phyloP scores from a whole-genome alignment of 2,113 vertebrate genomes.

The Garra rufa region DNA sequence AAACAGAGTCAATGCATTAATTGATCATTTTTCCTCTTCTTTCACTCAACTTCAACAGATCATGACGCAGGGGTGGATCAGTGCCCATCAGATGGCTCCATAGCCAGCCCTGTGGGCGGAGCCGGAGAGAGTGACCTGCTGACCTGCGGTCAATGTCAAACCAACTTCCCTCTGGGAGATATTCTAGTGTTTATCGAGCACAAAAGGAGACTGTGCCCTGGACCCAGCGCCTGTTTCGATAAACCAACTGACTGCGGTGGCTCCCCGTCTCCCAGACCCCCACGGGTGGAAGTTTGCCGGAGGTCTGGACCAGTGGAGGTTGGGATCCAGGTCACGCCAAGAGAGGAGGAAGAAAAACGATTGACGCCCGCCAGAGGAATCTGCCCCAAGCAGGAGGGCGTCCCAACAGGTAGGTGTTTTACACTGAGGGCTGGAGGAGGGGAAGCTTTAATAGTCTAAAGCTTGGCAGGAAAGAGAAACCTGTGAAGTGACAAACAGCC shows the following conservation, averaged over 20 bases:
- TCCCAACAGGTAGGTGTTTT: conserved; percentile 81
- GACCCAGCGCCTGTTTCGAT: conserved; percentile 81
- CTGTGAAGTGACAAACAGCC: not conserved
- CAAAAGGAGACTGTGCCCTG: conserved; percentile 93
- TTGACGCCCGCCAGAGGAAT: conserved; percentile 96
- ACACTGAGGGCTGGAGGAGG: conserved; percentile 49
- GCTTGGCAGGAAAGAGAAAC: conserved; percentile 25
- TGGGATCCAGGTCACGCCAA: conserved; percentile 95
- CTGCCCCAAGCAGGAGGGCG: conserved; percentile 97
- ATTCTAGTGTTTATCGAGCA: conserved; percentile 99
- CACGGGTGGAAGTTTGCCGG: conserved; percentile 85
- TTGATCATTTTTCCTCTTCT: conserved; percentile 39
- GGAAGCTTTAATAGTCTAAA: not conserved
- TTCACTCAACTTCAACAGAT: conserved; percentile 85
- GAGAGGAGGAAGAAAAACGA: conserved; percentile 86
- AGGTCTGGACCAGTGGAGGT: conserved; percentile 94
- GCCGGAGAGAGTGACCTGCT: conserved; percentile 92
- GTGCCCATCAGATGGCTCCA: conserved; percentile 78
- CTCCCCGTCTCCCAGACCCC: conserved; percentile 78
- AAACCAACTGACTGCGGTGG: conserved; percentile 88
- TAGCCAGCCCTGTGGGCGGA: conserved; percentile 72
- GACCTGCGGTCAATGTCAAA: conserved; percentile 99
- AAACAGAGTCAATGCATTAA: not conserved
- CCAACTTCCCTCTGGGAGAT: conserved; percentile 97
- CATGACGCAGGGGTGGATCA: conserved; percentile 86